These are phyloP conservation scores for Eristalis intricaria DNA, from an alignment of 2,888 invertebrate species.

Conservation along the genomic window DNA sequence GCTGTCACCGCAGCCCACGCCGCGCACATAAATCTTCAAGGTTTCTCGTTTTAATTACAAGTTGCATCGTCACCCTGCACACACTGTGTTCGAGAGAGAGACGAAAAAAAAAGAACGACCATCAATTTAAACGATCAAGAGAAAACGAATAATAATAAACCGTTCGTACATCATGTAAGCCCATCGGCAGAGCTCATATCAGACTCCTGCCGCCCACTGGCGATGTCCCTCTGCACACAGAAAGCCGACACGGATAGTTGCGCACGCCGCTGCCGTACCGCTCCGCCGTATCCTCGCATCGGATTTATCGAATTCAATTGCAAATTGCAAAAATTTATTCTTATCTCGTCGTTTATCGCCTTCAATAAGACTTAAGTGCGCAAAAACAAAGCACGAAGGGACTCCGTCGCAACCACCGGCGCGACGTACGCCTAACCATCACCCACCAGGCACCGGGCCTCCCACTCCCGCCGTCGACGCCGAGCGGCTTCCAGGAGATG, in stretches of 20 bases:
- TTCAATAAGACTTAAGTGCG: slow-evolving; percentile 62
- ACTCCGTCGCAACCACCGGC: slow-evolving; percentile 38
- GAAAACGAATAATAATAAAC: background rate
- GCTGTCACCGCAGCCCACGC: background rate
- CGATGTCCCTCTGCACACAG: slow-evolving; percentile 6
- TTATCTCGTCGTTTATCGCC: slow-evolving; percentile 71
- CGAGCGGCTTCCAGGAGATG: background rate
- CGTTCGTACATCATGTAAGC: slow-evolving; percentile 29
- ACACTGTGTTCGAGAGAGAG: slow-evolving; percentile 41
- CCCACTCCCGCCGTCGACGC: background rate
- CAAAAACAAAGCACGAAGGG: slow-evolving; percentile 3
- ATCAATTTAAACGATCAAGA: background rate
- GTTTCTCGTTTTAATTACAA: slow-evolving; percentile 34
- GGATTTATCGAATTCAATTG: slow-evolving; percentile 65
- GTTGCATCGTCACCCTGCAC: background rate
- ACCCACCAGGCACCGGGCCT: background rate
- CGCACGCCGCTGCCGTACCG: background rate
- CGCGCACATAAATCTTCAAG: background rate
- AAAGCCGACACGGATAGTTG: background rate
- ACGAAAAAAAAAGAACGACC: background rate
- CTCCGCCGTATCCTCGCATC: slow-evolving; percentile 16
- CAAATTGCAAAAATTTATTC: slow-evolving; percentile 69
- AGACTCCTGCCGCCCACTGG: slow-evolving; percentile 54
- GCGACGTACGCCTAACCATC: background rate
- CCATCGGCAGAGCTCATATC: slow-evolving; percentile 22